Evolutionary conservation across 2,888 invertebrate species (phyloP), one percentile per base, ranked within the genome.

Genomic region (Blera fallax): DNA sequence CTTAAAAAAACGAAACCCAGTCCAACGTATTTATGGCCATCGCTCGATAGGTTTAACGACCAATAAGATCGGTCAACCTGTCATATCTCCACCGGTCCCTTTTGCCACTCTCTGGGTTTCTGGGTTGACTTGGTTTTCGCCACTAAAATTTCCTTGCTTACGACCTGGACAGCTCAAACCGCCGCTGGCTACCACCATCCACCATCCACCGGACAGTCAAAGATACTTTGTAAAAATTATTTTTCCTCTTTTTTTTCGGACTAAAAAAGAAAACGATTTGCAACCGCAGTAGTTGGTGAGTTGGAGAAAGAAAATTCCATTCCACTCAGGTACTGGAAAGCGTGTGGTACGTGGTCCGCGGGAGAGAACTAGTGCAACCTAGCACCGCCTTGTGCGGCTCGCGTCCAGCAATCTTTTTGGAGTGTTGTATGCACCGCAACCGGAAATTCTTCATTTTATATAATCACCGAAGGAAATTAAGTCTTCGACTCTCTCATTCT

Each of bases 401-500:
- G 29, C 18, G 16, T 24, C 40, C 5, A 58, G 24, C 56, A 45
- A 24, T 54, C 54, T 29, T 18, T 48, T 40, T 72, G 62, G 48
- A 45, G 50, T 58, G 73, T n/a, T n/a, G 58, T 58, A 48, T 64
- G 48, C 48, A 72, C 54, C 56, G 29, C 78, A 78, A 83, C 65
- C 78, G 82, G 82, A 83, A 83, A 78, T 78, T 78, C 78, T 78
- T 73, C 72, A 83, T 52, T 81, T 58, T 81, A 81, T 77, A 64
- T 81, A 77, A 82, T 82, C 50, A 14, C 56, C 64, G 24, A 54
- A 37, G 67, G 60, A 69, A 76, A 81, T 64, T 60, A 43, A 76
- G 69, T 67, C 76, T 40, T 69, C 60, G 43, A 32, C 45, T 54
- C 60, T 37, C 24, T n/a, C 10, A 37, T 14, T 62, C 52, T 54